These are phyloP conservation scores for Solea senegalensis DNA, from an alignment of 2,113 vertebrate species.

Conservation along the genomic window DNA sequence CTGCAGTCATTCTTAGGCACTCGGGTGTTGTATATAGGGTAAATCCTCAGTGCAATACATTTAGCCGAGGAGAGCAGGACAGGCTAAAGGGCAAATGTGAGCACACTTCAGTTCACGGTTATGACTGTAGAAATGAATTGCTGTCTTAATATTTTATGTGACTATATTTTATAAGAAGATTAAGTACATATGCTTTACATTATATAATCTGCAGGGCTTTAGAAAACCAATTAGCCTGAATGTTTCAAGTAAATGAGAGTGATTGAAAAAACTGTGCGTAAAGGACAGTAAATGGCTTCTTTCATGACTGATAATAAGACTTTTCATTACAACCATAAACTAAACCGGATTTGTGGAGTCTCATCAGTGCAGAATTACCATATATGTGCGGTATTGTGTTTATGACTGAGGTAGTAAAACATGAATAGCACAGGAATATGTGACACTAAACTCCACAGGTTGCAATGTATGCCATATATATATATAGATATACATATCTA, in stretches of 20 bases:
- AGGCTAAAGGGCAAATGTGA: neutral
- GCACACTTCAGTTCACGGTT: neutral
- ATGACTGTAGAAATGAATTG: neutral
- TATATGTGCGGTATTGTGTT: conserved; percentile 25
- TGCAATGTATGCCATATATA: conserved; percentile 1
- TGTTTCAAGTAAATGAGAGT: neutral
- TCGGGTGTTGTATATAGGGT: neutral
- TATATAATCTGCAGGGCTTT: neutral
- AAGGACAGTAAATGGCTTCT: neutral
- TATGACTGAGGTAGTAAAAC: conserved; percentile 21
- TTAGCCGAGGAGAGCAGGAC: neutral
- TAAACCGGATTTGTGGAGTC: conserved; percentile 16
- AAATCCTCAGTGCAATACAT: neutral
- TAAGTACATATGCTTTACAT: neutral
- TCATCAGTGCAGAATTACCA: conserved; percentile 5
- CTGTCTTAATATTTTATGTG: neutral
- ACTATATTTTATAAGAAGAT: neutral
- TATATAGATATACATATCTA: too few species aligned
- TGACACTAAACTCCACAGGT: conserved; percentile 30
- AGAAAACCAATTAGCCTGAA: neutral
- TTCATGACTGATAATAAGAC: conserved; percentile 14
- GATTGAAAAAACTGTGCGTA: neutral
- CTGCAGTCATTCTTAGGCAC: neutral
- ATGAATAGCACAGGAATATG: conserved; percentile 24
- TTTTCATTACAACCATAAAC: conserved; percentile 29